Conservation (phyloP, 2,888 invertebrate genomes). For the Eretmocerus hayati region DNA sequence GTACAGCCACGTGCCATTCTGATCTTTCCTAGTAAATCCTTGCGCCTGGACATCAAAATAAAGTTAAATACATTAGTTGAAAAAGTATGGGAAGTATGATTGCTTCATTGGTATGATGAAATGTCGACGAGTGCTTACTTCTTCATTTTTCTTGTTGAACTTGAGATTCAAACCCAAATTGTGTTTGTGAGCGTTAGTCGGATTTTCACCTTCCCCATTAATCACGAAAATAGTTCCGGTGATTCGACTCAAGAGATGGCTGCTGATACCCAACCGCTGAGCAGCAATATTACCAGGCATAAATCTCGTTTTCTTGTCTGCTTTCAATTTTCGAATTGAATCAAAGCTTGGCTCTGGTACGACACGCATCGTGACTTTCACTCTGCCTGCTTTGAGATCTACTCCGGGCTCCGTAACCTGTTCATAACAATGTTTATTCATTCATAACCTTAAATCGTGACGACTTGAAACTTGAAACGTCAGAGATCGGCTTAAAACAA, state of each 20-base stretch:
- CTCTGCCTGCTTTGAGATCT: slow-evolving; percentile 52
- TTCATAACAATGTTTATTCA: too few relatives aligned
- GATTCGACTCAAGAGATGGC: slow-evolving; percentile 71
- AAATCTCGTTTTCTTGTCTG: slow-evolving; percentile 47
- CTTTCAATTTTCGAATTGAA: slow-evolving; percentile 34
- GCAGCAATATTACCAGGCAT: slow-evolving; percentile 54
- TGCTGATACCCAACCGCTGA: slow-evolving; percentile 58
- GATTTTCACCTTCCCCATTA: slow-evolving; percentile 47
- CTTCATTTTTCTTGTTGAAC: slow-evolving; percentile 67
- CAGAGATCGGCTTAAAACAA: too few relatives aligned
- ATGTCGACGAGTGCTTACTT: slow-evolving; percentile 53
- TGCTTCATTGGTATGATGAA: too few relatives aligned
- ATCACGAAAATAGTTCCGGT: slow-evolving; percentile 75
- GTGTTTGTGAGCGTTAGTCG: slow-evolving; percentile 48
- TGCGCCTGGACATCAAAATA: slow-evolving; percentile 50
- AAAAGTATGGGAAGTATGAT: background rate
- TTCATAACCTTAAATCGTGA: too few relatives aligned
- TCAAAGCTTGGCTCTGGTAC: slow-evolving; percentile 51
- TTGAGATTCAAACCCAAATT: slow-evolving; percentile 91
- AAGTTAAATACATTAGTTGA: background rate
- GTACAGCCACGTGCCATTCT: slow-evolving; percentile 67
- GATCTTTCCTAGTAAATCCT: slow-evolving; percentile 72
- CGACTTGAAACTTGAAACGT: too few relatives aligned
- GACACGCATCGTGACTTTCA: slow-evolving; percentile 54
- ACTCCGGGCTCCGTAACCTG: slow-evolving; percentile 55